Percentiles rank a stretch among this genome's conserved stretches.
These are phyloP conservation scores for Nephrotoma appendiculata DNA, from an alignment of 2,888 invertebrate genomes.

Conservation along the genomic window DNA sequence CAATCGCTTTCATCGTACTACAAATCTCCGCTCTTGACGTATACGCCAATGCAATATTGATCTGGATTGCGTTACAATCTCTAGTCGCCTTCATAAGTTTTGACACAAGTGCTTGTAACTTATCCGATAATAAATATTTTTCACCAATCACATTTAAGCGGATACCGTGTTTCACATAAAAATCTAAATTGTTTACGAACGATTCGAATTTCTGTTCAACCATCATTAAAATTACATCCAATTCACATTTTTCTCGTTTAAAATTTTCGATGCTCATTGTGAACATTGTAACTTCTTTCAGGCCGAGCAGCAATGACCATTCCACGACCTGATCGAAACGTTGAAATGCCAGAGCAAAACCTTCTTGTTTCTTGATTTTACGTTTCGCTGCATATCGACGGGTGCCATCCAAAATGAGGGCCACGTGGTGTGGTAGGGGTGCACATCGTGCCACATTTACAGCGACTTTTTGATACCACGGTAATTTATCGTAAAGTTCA, in stretches of 20 bases:
- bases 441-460: constrained; percentile 64
- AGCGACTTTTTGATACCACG: constrained; percentile 61
- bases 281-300: constrained; percentile 92
- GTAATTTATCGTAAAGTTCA: constrained; percentile 37
- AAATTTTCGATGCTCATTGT: constrained; percentile 99
- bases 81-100: background rate
- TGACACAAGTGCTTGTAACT: background rate
- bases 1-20: constrained; percentile 50
- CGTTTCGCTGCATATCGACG: constrained; percentile 77
- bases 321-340: constrained; percentile 65
- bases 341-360: constrained; percentile 73
- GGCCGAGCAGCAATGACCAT: constrained; percentile 77
- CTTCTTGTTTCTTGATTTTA: constrained; percentile 56
- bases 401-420: constrained; percentile 98
- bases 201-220: constrained; percentile 72
- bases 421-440: constrained; percentile 78
- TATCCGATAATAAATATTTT: constrained; percentile 59
- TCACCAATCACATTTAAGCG: constrained; percentile 80
- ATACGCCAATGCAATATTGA: constrained; percentile 74
- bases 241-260: constrained; percentile 80
- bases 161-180: constrained; percentile 69
- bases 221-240: constrained; percentile 73
- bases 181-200: constrained; percentile 68
- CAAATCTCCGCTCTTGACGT: constrained; percentile 78
- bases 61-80: constrained; percentile 42